Conservation (phyloP, 35 echinoderm and acorn worm genomes). For the Holothuria glaberrima region DNA sequence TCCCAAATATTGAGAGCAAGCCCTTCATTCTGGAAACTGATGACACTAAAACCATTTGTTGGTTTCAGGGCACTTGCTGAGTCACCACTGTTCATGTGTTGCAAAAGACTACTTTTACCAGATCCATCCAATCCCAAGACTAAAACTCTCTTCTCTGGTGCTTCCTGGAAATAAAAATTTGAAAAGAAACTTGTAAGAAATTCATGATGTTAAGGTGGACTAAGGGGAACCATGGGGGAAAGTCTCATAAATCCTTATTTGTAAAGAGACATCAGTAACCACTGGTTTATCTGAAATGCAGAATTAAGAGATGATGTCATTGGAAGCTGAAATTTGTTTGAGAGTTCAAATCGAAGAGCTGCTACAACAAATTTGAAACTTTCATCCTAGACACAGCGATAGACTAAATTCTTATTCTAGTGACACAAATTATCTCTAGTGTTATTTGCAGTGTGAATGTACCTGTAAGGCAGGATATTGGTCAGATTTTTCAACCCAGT, state of each 20-base stretch:
- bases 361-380: too few species aligned
- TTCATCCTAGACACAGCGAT: too few species aligned
- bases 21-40: slow-evolving; percentile 82
- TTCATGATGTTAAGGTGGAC: neutral
- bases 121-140: slow-evolving; percentile 92
- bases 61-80: slow-evolving; percentile 70
- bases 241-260: too few species aligned
- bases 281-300: neutral
- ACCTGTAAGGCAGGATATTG: too few species aligned
- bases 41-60: slow-evolving; percentile 96
- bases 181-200: neutral
- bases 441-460: too few species aligned
- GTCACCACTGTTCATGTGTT: slow-evolving; percentile 63
- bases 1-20: slow-evolving; percentile 97
- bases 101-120: slow-evolving; percentile 83
- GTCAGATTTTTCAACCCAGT: too few species aligned
- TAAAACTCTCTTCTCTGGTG: slow-evolving; percentile 86
- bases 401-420: too few species aligned
- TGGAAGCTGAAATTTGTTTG: too few species aligned
- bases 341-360: too few species aligned
- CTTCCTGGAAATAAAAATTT: slow-evolving; percentile 48
- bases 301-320: too few species aligned
- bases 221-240: too few species aligned
- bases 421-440: too few species aligned
- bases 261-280: neutral